Conservation (phyloP, 2,888 invertebrate genomes). For the Nebria salina region DNA sequence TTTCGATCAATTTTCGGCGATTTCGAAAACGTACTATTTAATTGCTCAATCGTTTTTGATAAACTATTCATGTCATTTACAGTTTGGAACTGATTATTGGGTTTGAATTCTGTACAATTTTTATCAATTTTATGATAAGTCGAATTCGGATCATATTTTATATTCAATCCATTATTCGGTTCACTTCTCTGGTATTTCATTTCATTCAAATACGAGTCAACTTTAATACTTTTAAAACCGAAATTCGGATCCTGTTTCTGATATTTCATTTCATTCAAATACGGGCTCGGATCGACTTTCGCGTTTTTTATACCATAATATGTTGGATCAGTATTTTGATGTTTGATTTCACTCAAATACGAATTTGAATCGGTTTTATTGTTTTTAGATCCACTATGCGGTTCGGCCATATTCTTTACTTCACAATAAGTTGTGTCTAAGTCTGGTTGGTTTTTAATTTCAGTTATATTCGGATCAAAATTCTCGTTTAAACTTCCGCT, state of each 20-base stretch:
- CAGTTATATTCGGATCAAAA: neutral
- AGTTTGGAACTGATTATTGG: neutral
- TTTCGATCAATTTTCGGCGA: constrained; percentile 20
- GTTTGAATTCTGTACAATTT: neutral
- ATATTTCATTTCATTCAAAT: neutral
- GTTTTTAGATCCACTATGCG: neutral
- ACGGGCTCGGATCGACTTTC: neutral
- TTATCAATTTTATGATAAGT: neutral
- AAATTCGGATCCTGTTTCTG: neutral
- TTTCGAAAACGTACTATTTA: constrained; percentile 26
- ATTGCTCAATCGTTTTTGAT: neutral
- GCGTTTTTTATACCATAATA: neutral
- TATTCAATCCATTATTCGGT: neutral
- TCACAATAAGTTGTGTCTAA: neutral
- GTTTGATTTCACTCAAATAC: neutral
- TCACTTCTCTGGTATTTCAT: neutral
- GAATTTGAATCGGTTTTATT: neutral
- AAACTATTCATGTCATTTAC: neutral
- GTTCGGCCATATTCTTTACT: neutral
- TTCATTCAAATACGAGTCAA: neutral
- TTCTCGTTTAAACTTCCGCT: neutral
- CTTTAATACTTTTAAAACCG: neutral
- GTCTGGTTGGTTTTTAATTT: neutral
- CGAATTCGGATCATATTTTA: constrained; percentile 30
- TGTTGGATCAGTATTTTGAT: neutral